Evolutionary conservation across 2,888 invertebrate species (phyloP).

Genomic region (Polyommatus iphigenia): DNA sequence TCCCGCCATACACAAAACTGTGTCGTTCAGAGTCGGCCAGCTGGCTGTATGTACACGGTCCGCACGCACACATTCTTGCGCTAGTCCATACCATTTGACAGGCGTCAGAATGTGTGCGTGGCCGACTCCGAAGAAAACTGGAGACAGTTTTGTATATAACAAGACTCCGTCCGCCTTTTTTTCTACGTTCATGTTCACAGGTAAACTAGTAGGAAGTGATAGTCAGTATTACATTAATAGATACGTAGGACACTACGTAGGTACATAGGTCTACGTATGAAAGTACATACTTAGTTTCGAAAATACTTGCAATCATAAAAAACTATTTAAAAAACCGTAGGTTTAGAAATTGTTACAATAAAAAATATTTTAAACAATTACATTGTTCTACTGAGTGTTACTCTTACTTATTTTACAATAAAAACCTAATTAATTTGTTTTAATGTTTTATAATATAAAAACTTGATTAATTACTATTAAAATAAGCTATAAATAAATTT

Average conservation of each 20-base stretch:
- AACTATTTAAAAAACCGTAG: neutral
- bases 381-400: slow-evolving; percentile 5
- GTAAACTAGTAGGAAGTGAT: neutral
- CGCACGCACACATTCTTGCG: too few relatives aligned
- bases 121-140: too few relatives aligned
- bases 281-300: too few relatives aligned
- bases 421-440: neutral
- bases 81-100: too few relatives aligned
- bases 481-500: neutral
- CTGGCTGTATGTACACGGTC: too few relatives aligned
- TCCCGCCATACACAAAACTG: too few relatives aligned
- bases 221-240: neutral
- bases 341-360: neutral
- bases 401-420: neutral
- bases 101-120: too few relatives aligned
- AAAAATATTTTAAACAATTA: neutral
- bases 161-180: too few relatives aligned
- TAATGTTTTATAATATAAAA: neutral
- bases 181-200: too few relatives aligned
- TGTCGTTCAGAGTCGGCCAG: too few relatives aligned
- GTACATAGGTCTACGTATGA: neutral
- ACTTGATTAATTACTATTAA: neutral
- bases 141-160: too few relatives aligned
- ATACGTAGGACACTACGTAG: neutral
- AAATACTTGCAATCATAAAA: too few relatives aligned